Evolutionary conservation across 2,113 vertebrate genomes (phyloP).

Genomic region (Lophotis ruficrista): DNA sequence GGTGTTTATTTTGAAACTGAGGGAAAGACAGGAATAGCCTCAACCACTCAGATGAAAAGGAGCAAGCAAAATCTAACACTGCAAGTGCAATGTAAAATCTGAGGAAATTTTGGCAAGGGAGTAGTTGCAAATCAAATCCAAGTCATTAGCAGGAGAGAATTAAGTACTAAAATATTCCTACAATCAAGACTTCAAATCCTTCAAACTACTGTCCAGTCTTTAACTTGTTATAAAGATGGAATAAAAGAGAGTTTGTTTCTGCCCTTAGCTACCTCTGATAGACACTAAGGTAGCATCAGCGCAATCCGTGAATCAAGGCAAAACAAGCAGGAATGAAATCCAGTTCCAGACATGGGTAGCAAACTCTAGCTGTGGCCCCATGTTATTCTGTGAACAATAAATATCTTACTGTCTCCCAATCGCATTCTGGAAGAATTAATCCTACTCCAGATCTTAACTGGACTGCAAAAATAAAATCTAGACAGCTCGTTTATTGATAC

Average conservation of each 20-base stretch:
- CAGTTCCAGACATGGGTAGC: not conserved
- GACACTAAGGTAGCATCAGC: not conserved
- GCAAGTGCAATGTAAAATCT: not conserved
- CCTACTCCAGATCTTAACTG: constrained; percentile 9
- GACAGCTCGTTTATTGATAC: constrained; percentile 56
- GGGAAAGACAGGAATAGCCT: not conserved
- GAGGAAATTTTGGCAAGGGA: not conserved
- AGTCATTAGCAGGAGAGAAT: not conserved
- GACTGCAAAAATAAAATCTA: constrained; percentile 45
- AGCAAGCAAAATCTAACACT: not conserved
- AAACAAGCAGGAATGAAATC: not conserved
- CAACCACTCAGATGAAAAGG: not conserved
- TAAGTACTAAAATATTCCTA: not conserved
- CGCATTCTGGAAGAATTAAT: not conserved
- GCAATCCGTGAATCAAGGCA: not conserved
- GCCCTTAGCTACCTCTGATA: not conserved
- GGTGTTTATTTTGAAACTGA: not conserved
- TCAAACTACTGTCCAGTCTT: not conserved
- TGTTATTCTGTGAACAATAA: constrained; percentile 4
- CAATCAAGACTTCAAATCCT: not conserved
- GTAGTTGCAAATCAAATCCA: not conserved
- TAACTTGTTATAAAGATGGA: not conserved
- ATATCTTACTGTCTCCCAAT: not conserved
- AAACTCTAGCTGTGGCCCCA: not conserved
- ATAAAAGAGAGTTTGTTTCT: not conserved